phyloP scores from a whole-genome alignment of 2,797 vertebrate species.

The Enteromius trimaculatus region DNA sequence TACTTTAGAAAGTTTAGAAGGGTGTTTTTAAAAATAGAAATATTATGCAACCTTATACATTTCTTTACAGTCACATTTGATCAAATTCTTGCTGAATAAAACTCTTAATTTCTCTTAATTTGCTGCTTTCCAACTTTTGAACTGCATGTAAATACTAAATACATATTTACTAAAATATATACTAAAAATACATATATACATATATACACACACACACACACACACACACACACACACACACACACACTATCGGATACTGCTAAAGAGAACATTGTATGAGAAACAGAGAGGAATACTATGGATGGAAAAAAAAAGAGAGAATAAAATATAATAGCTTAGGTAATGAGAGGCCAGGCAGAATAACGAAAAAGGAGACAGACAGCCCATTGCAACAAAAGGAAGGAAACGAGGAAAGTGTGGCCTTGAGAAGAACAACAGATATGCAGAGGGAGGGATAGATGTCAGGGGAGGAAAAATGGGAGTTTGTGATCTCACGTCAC shows the following conservation, averaged over 20 bases:
- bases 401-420: conserved; percentile 46
- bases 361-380: conserved; percentile 10
- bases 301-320: too few relatives aligned
- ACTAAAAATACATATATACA: too few relatives aligned
- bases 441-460: conserved; percentile 43
- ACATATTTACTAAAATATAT: too few relatives aligned
- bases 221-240: not conserved
- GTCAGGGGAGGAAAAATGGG: conserved; percentile 39
- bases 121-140: not conserved
- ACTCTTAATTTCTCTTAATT: not conserved
- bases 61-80: not conserved
- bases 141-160: not conserved
- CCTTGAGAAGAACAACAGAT: conserved; percentile 43
- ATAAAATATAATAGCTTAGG: not conserved
- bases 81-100: not conserved
- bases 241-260: not conserved
- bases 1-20: not conserved
- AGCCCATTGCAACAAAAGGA: conserved; percentile 24
- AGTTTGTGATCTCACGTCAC: conserved; percentile 33
- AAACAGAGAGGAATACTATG: conserved; percentile 8
- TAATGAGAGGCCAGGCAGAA: conserved; percentile 14
- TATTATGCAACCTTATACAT: not conserved
- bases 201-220: not conserved
- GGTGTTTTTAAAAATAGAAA: not conserved
- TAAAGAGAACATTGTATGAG: not conserved